Base-by-base conservation (phyloP, 2,113 vertebrate genomes). In the Paralichthys olivaceus region DNA sequence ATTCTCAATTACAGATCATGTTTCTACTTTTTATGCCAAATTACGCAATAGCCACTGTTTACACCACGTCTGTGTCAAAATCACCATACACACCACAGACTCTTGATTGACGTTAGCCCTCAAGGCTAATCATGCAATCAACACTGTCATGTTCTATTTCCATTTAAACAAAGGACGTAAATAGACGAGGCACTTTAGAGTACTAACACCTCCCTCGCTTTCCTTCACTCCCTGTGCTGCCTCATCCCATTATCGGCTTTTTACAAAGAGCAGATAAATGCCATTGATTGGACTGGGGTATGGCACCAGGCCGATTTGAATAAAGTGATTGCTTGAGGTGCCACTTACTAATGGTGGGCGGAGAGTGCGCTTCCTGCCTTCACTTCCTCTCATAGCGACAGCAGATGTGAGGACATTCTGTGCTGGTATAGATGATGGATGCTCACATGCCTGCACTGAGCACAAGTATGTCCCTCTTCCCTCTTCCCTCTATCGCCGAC, bases 251-350 rank as follows among this genome's bases (percentile, higher is more conserved):
- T 93, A 94, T 91, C 56, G 80, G 71, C 83, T 89, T 89, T 88
- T 93, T 88, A 87, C 87, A 89, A 84, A 89, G 79, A 87, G 77
- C 83, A 91, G 90, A 92, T 92, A 93, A 94, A 94, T 89, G 88
- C 74, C 88, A 91, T 93, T 90, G 92, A 94, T 93, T 93, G 81
- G 84, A 83, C 84, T 59, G 49, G 68, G 78, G 79, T 87, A 85
- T 58, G 49, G 83, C 82, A 90, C 79, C 76, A 71, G 83, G 75
- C 67, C 61, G 26, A 89, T 91, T 90, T 86, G 74, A 92, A 91
- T 89, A 78, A 80, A 89, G 78, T 73, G 73, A 83, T 90, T 86
- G 86, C 77, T 71, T 45, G 83, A 86, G 84, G 86, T 87, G 82
- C 62, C 17, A 43, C 79, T 84, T 73, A 78, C 82, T 90, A 92